Base-by-base conservation (phyloP, 1,140 invertebrate species). In the Leptonema lineaticorne region DNA sequence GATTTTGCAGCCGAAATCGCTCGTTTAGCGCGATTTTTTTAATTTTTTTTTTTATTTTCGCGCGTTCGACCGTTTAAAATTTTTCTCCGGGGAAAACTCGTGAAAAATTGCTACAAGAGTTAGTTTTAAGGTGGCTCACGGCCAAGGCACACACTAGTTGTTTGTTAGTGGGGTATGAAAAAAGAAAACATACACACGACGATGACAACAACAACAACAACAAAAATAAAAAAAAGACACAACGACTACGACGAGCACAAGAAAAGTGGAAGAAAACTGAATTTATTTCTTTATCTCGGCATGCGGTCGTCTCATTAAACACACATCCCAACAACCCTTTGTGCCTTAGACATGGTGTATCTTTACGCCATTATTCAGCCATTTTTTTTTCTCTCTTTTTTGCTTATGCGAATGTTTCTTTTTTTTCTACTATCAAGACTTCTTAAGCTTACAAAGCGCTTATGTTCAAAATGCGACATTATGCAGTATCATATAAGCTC, bases 201-300 rank as follows among this genome's bases (percentile, higher is more conserved):
- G n/a, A n/a, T n/a, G n/a, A n/a, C n/a, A n/a, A n/a, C n/a, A n/a
- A n/a, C n/a, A n/a, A n/a, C n/a, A n/a, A n/a, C n/a, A n/a, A n/a
- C n/a, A n/a, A n/a, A n/a, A n/a, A n/a, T n/a, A n/a, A n/a, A n/a
- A n/a, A n/a, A n/a, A n/a, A n/a, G n/a, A n/a, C n/a, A n/a, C n/a
- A n/a, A n/a, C n/a, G n/a, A n/a, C n/a, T n/a, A n/a, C n/a, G n/a
- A n/a, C n/a, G n/a, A n/a, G n/a, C n/a, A n/a, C n/a, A n/a, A 37
- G 33, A n/a, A 59, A 59, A 22, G 20, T 53, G 50, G 22, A 11
- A 53, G 20, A 59, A 59, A 59, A 59, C 28, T 20, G 57, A 59
- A 59, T 59, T 59, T 59, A 59, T 59, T 59, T 37, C 57, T 59
- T 37, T 59, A 59, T 59, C 57, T 33, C 57, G 18, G 57, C 57